A percentile compares a stretch with the other conserved stretches of the same genome.
phyloP scores from a whole-genome alignment of 2,797 vertebrate genomes.

The Pseudochirops corinnae region DNA sequence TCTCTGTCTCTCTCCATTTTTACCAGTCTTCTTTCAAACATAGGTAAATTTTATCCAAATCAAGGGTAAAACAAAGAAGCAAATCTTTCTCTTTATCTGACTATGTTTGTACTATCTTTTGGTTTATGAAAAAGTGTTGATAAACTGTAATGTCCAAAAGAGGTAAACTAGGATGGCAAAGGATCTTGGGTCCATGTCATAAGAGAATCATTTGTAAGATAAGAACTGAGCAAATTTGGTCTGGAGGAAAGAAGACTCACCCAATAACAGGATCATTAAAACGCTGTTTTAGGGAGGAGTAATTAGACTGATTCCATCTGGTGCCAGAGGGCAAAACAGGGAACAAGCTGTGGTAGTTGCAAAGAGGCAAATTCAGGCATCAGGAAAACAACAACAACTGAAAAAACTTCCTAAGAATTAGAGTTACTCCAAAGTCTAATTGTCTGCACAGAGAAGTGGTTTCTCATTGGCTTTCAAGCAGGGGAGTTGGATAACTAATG shows the following conservation, averaged over 20 bases:
- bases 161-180: neutral
- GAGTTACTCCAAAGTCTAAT: neutral
- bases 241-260: neutral
- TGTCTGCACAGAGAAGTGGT: neutral
- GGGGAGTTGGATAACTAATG: neutral
- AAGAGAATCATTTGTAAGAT: neutral
- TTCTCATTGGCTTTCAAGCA: neutral
- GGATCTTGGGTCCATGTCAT: neutral
- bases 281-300: neutral
- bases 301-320: neutral
- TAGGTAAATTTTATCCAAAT: neutral
- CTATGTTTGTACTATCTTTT: neutral
- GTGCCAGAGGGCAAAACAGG: neutral
- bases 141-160: neutral
- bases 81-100: neutral
- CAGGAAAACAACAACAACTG: neutral
- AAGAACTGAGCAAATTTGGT: neutral
- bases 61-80: neutral
- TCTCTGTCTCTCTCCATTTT: neutral
- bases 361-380: neutral
- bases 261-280: neutral
- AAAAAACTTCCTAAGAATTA: neutral
- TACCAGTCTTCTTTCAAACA: neutral
- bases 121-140: neutral
- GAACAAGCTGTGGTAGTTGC: rapidly evolving